These are phyloP conservation scores for Arvicanthis niloticus DNA, from an alignment of 2,113 vertebrate genomes.

Conservation along the genomic window DNA sequence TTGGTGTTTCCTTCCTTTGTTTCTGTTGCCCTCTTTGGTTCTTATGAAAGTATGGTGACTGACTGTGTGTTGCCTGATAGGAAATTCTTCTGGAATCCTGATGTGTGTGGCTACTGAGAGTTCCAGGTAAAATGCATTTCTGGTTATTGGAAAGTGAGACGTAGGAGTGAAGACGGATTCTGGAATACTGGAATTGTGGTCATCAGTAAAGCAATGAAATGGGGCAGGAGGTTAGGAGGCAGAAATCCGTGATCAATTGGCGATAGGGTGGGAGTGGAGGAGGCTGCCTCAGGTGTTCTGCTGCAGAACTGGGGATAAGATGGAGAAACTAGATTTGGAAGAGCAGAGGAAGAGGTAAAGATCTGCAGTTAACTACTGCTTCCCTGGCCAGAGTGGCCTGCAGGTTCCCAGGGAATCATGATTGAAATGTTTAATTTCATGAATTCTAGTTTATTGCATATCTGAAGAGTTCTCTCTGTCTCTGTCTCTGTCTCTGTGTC, in stretches of 20 bases:
- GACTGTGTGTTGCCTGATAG: neutral
- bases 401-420: neutral
- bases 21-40: neutral
- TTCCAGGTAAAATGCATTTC: neutral
- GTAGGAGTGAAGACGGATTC: neutral
- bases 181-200: neutral
- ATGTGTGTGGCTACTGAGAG: neutral
- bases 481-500: neutral
- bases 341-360: neutral
- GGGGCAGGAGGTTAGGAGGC: neutral
- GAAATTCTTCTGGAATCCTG: neutral
- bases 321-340: neutral
- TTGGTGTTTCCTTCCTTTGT: neutral
- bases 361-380: neutral
- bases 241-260: neutral
- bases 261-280: neutral
- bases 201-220: neutral
- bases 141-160: neutral
- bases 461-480: neutral
- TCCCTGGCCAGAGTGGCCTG: neutral
- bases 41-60: neutral
- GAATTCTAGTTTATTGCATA: neutral
- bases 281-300: neutral
- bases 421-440: neutral
- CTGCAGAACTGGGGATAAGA: neutral